phyloP scores from a whole-genome alignment of 2,797 vertebrate species.

The Synanceia verrucosa region DNA sequence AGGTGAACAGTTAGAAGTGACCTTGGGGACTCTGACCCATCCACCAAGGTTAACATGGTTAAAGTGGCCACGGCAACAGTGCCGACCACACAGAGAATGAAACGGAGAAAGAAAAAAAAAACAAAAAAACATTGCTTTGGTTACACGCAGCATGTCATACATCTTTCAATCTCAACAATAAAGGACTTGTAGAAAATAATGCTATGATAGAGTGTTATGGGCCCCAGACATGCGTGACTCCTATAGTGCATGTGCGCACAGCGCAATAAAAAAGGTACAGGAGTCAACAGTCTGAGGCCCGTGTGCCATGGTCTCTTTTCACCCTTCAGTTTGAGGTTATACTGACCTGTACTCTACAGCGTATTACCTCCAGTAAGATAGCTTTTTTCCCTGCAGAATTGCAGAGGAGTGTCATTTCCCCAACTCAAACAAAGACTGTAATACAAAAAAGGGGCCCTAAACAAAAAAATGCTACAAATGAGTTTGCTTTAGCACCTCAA shows the following conservation, averaged over 20 bases:
- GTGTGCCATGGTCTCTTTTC: conserved; percentile 75
- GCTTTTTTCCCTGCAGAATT: conserved; percentile 79
- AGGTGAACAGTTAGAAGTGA: conserved; percentile 17
- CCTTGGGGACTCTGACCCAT: conserved; percentile 36
- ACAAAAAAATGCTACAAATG: conserved; percentile 65
- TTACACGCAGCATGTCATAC: conserved; percentile 75
- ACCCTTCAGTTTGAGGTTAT: conserved; percentile 72
- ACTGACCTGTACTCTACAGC: conserved; percentile 68
- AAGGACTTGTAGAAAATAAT: conserved; percentile 74
- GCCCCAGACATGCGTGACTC: conserved; percentile 70
- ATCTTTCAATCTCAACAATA: conserved; percentile 69
- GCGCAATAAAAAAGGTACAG: conserved; percentile 82
- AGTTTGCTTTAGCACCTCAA: conserved; percentile 73
- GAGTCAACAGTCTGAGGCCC: conserved; percentile 71
- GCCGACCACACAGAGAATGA: conserved; percentile 30
- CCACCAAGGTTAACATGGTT: conserved; percentile 45
- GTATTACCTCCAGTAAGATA: conserved; percentile 61
- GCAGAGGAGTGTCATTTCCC: conserved; percentile 69
- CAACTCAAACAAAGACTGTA: conserved; percentile 45
- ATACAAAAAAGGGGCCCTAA: conserved; percentile 29
- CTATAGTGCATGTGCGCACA: conserved; percentile 88
- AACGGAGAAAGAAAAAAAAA: conserved; percentile 9
- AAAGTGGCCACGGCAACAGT: conserved; percentile 63
- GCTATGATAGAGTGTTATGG: conserved; percentile 75
- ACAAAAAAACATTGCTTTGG: conserved; percentile 69